Evolutionary conservation across 1,140 invertebrate species (phyloP), one percentile per base, ranked within the genome.

Genomic region (Tribolium castaneum): DNA sequence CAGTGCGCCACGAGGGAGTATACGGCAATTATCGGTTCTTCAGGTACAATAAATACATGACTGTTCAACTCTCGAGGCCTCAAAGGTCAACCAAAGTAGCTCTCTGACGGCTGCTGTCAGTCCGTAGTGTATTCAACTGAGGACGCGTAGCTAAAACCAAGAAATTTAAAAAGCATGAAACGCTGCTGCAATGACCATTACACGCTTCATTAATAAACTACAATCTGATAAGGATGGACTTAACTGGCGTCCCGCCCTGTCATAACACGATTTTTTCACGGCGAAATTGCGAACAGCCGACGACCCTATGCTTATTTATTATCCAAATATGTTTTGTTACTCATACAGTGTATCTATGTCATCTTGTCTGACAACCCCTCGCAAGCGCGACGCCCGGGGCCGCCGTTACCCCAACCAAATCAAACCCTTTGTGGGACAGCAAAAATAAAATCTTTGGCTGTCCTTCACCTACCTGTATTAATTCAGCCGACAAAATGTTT

Each of bases 61-160:
- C 59, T 34, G 71, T 54, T 54, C 71, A 54, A 73, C 52, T 73
- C 49, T 54, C 49, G 52, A 19, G 22, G 71, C 71, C 52, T 54
- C 49, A 73, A 54, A 54, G 71, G 71, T 73, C 71, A 73, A 73
- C 49, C 71, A 35, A 51, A 35, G 71, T 73, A 51, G 71, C 71
- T 73, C 71, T 73, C 49, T 73, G 71, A 73, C 71, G 71, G 71
- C 49, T 73, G 71, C 52, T 73, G 71, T 73, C 71, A 73, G 70
- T 73, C 10, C 56, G 10, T 35, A 62, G 56, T 14, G 56, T 62
- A 66, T 35, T 66, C 59, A 66, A 66, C 59, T 34, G 59, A 66
- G 59, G 59, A 66, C 59, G 59, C 59, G 59, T 34, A 66, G 59
- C 59, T 66, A 66, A 66, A 66, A 66, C 59, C 59, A 66, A 66